A percentile compares a stretch with the other conserved stretches of the same genome.
phyloP scores from a whole-genome alignment of 37 sponge, comb jelly and placozoan genomes.

The Theonella swinhoei region DNA sequence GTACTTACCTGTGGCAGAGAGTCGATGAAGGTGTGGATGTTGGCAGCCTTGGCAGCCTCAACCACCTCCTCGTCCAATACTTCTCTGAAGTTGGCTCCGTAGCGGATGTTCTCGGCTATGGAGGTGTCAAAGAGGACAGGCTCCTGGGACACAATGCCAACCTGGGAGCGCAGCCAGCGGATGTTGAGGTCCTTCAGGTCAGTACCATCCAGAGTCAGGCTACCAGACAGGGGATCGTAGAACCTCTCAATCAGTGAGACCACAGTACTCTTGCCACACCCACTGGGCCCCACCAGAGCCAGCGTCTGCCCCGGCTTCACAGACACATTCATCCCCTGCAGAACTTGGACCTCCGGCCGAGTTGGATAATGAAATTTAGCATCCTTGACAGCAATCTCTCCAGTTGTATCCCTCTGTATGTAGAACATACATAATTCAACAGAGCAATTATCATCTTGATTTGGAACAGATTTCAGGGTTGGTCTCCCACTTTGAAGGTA shows the following conservation, averaged over 20 bases:
- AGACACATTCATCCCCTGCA: slow-evolving; percentile 70
- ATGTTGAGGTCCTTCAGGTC: slow-evolving; percentile 82
- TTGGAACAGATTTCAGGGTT: too few relatives aligned
- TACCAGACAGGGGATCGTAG: slow-evolving; percentile 83
- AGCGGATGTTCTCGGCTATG: slow-evolving; percentile 97
- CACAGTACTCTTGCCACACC: slow-evolving; percentile 98
- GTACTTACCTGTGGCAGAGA: slow-evolving; percentile 85
- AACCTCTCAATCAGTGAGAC: slow-evolving; percentile 97
- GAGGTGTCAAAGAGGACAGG: slow-evolving; percentile 86
- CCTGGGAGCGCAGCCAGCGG: slow-evolving; percentile 84
- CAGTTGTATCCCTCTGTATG: slow-evolving; percentile 42
- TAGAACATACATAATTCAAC: too few relatives aligned
- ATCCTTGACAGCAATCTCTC: slow-evolving; percentile 58
- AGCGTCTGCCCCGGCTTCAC: slow-evolving; percentile 91
- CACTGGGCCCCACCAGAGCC: slow-evolving; percentile 98
- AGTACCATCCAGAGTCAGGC: slow-evolving; percentile 59
- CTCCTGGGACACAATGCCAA: slow-evolving; percentile 96
- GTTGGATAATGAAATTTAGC: slow-evolving; percentile 91
- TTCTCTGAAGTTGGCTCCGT: slow-evolving; percentile 85
- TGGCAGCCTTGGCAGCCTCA: slow-evolving; percentile 90
- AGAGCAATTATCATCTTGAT: too few relatives aligned
- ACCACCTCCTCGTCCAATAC: slow-evolving; percentile 89
- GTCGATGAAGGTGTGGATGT: slow-evolving; percentile 93
- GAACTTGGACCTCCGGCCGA: slow-evolving; percentile 84
- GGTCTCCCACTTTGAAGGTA: too few relatives aligned